These are phyloP conservation scores for Amphilophus citrinellus DNA, from an alignment of 2,113 vertebrate species.

Conservation along the genomic window DNA sequence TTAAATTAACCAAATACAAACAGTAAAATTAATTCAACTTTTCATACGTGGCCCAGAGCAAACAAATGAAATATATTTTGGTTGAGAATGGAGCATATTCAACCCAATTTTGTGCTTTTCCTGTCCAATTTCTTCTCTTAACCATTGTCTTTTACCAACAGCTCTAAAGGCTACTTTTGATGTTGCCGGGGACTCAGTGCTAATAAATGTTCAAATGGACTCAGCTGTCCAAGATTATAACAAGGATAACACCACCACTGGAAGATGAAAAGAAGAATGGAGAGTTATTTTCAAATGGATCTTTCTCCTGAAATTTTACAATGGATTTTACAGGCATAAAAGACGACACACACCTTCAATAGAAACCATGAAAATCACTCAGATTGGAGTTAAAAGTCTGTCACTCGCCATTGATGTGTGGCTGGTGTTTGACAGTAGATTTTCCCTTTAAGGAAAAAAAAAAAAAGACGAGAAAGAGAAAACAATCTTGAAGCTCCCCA, in stretches of 20 bases:
- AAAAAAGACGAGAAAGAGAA: slow-evolving; percentile 44
- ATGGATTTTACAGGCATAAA: slow-evolving; percentile 37
- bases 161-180: slow-evolving; percentile 33
- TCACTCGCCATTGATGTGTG: slow-evolving; percentile 46
- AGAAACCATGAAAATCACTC: slow-evolving; percentile 44
- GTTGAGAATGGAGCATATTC: not conserved
- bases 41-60: not conserved
- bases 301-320: slow-evolving; percentile 30
- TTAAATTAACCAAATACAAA: not conserved
- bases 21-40: not conserved
- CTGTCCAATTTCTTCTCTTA: not conserved
- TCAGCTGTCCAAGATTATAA: slow-evolving; percentile 33
- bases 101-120: not conserved
- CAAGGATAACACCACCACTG: not conserved
- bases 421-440: slow-evolving; percentile 57
- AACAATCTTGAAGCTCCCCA: slow-evolving; percentile 63
- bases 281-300: slow-evolving; percentile 23
- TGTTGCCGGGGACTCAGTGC: slow-evolving; percentile 12
- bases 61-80: not conserved
- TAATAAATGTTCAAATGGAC: slow-evolving; percentile 50
- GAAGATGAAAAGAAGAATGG: slow-evolving; percentile 6
- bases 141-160: slow-evolving; percentile 6
- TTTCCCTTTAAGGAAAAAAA: slow-evolving; percentile 46
- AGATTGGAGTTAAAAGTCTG: slow-evolving; percentile 61
- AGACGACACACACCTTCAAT: slow-evolving; percentile 41